Evolutionary conservation across 2,888 invertebrate species (phyloP).

Genomic region (Gnatocerus cornutus): DNA sequence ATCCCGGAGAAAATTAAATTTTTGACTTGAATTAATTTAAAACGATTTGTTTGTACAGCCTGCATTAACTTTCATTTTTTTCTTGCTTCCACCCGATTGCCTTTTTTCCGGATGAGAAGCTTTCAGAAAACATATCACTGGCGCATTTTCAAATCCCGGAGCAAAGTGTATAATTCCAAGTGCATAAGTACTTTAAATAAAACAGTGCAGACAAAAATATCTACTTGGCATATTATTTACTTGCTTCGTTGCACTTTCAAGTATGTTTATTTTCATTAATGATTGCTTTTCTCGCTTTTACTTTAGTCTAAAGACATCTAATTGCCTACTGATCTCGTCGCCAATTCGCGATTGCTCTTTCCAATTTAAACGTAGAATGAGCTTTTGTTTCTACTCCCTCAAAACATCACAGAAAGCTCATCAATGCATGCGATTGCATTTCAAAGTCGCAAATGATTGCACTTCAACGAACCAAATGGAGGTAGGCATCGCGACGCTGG

Average conservation of each 20-base stretch:
- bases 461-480: neutral
- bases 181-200: neutral
- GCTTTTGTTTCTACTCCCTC: conserved; percentile 1
- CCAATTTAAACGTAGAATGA: neutral
- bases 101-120: neutral
- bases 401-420: conserved; percentile 6
- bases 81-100: conserved; percentile 36
- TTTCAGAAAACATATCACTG: neutral
- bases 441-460: conserved; percentile 7
- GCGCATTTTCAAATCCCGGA: neutral
- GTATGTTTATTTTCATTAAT: neutral
- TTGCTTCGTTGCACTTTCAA: neutral
- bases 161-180: neutral
- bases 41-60: conserved; percentile 42
- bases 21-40: conserved; percentile 51
- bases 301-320: neutral
- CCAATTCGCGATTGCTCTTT: conserved; percentile 2
- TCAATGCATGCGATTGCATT: conserved; percentile 9
- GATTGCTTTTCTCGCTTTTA: neutral
- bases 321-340: conserved; percentile 5
- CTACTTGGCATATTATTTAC: neutral
- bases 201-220: neutral
- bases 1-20: conserved; percentile 46
- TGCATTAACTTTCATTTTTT: conserved; percentile 43
- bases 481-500: neutral